phyloP scores from a whole-genome alignment of 2,113 vertebrate genomes.

The Silurus asotus region DNA sequence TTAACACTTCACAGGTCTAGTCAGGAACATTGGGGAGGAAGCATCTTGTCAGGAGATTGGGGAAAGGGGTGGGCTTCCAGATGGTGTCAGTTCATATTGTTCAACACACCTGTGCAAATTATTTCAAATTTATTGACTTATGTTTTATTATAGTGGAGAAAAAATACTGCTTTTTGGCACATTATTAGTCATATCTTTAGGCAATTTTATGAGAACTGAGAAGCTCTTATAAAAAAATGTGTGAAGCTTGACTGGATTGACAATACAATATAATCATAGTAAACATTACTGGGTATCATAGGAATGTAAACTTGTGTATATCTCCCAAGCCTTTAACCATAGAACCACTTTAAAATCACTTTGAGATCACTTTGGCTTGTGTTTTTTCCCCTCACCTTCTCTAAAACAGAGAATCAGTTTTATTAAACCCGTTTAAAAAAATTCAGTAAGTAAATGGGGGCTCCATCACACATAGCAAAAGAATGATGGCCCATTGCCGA shows the following conservation, averaged over 20 bases:
- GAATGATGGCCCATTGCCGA: background rate
- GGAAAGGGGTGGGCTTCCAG: background rate
- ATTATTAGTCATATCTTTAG: background rate
- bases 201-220: background rate
- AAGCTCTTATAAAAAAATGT: background rate
- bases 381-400: background rate
- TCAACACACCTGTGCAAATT: background rate
- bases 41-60: background rate
- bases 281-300: background rate
- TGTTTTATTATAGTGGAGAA: background rate
- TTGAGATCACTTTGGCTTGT: background rate
- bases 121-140: background rate
- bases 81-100: background rate
- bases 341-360: background rate
- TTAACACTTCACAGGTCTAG: background rate
- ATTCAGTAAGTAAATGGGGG: background rate
- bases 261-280: background rate
- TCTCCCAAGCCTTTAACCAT: background rate
- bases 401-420: background rate
- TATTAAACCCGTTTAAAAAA: conserved; percentile 12
- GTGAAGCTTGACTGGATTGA: background rate
- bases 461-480: background rate
- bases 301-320: background rate
- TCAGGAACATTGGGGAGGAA: background rate
- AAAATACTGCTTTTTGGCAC: background rate